Evolutionary conservation across 92 coral and sea anemone species (phyloP), one percentile per base, ranked within the genome.

Genomic region (Desmophyllum pertusum): DNA sequence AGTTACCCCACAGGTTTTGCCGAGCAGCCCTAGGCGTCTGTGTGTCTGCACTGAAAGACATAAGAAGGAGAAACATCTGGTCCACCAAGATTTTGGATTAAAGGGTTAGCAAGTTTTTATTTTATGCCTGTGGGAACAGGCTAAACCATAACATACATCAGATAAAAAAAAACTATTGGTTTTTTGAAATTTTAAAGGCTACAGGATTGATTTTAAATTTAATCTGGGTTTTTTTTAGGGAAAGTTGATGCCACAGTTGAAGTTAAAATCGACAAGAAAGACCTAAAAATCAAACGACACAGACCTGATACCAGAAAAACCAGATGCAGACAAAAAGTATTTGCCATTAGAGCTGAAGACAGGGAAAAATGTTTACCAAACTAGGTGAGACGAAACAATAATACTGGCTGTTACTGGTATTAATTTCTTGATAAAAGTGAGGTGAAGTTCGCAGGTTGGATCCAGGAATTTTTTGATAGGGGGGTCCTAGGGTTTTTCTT

Each of bases 51-150:
- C 85, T 97, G 29, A 90, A 85, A 25, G 99, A 97, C 77, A 94
- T 97, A 21, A n/a, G n/a, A 98, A 97, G 79, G 99, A 97, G 61
- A 94, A n/a, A 95, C 33, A 91, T 97, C 17, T 97, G 99, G 99
- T 97, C n/a, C 99, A 35, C 99, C 99, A 0, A 90, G 98, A 66
- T 97, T 18, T 92, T 87, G 99, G 99, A 30, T 78, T 97, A 18
- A 97, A 97, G 88, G 30, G 99, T 97, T 45, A 15, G 92, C 38
- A 18, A 48, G 0, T 5, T 55, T 23, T 40, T 76, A 25, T 35
- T 52, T 15, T 17, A 18, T n/a, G n/a, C n/a, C n/a, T n/a, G n/a
- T n/a, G n/a, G n/a, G n/a, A n/a, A n/a, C n/a, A n/a, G n/a, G n/a
- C n/a, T n/a, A n/a, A n/a, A n/a, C n/a, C n/a, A n/a, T n/a, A n/a